Base-by-base conservation (phyloP, 1,140 invertebrate genomes). In the Apis laboriosa region DNA sequence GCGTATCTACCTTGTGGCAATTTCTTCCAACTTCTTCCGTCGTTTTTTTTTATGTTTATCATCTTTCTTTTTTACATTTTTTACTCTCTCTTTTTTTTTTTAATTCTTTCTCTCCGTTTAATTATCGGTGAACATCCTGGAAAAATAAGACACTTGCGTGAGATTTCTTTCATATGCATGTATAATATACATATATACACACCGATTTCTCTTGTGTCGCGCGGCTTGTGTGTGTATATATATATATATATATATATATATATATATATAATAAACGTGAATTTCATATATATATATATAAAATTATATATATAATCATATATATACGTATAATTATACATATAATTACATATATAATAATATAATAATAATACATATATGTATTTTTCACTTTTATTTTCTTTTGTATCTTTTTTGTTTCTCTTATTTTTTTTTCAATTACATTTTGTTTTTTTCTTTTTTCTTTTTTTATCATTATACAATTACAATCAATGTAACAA, bases 61-160 rank as follows among this genome's bases (percentile, higher is more conserved):
- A 17, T 58, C 60, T 51, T 76, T 34, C 24, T 49, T n/a, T 79
- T 55, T 72, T 66, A 53, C 56, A 28, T 56, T 66, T 64, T 66
- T 43, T 66, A 55, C 51, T 66, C 60, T 34, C 49, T 67, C n/a
- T 74, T 63, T 73, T 53, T 49, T 67, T 34, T 43, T 75, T 63
- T 63, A 53, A 66, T n/a, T 77, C 51, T 49, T 66, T 76, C 72
- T 58, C 60, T 51, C 53, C 55, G n/a, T 78, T 87, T 84, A 84
- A 80, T 88, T 88, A 84, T 61, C 81, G 84, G 83, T 86, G 89
- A 90, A 90, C 86, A 90, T 90, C 87, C 90, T 91, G 90, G 84
- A 91, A 89, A 92, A 90, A 91, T 91, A 90, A 89, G 90, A 90
- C 90, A 91, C 89, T 90, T 92, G 89, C 86, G 90, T 90, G 90